Evolutionary conservation across 1,140 invertebrate genomes (phyloP), one percentile per base, ranked within the genome.

Genomic region (Hestina assimilis): DNA sequence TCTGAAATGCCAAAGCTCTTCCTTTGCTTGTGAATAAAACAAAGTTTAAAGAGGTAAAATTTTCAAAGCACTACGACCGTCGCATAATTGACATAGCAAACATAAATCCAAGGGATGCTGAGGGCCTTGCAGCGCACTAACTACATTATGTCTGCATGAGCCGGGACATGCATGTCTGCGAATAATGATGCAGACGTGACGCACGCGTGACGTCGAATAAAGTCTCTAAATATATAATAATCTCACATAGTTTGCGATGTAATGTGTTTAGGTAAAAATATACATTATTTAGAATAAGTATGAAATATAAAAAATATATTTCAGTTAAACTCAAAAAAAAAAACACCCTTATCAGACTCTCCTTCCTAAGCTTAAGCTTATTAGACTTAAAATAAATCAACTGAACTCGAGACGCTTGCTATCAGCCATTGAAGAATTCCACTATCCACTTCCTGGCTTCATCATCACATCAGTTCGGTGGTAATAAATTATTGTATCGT

Each of bases 151-250:
- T 55, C 28, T 60, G 57, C 53, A 17, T 61, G 29, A 53, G 35
- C 33, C 1, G 28, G 43, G 64, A 63, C 71, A 76, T 72, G 61
- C 75, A 75, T 78, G 75, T 67, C 70, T 72, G 51, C 47, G 75
- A 78, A 75, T 75, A 78, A 78, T 74, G 50, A 70, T 63, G 62
- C 59, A 58, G 56, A 38, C 46, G 35, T 29, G 56, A 48, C 47
- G 51, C 66, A 67, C 52, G 59, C 75, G 72, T 75, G 75, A 67
- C 63, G 50, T 24, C 46, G 75, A 78, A 78, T 75, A 75, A 71
- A 68, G 60, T 50, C 54, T n/a, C n/a, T n/a, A n/a, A n/a, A n/a
- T 52, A 38, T 42, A 17, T 31, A 17, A 47, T 35, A 8, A 35
- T 15, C 31, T 1, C 14, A 17, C 9, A 15, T 35, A 35, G 6